Evolutionary conservation across 2,888 invertebrate species (phyloP), one percentile per base, ranked within the genome.

Genomic region (Ophion ellenae): DNA sequence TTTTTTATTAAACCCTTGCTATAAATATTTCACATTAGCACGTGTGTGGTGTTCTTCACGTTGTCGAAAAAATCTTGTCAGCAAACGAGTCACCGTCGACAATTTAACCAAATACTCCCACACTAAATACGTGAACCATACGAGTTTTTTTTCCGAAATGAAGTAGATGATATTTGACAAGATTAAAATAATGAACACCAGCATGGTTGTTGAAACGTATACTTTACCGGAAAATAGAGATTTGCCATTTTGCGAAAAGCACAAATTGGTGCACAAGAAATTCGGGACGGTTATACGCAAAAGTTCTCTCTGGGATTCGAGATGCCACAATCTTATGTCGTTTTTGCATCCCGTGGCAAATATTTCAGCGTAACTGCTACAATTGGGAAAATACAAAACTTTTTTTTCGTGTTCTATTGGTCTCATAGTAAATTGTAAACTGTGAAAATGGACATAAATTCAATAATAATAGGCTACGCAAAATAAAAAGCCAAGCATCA

Each of bases 261-360:
- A 95, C 36, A 98, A 95, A 66, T 96, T 95, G 11, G 97, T 96
- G 92, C 98, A 98, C 4, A 96, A 96, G 93, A 98, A 98, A 94
- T 99, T 99, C n/a, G 97, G 97, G 24, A 98, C 97, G 86, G 96
- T 95, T 87, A 98, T 97, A 59, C 99, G 95, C 32, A 98, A 95
- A 86, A 98, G 94, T 94, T 99, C 99, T 91, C 96, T 96, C 90
- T 96, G 96, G 0, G 96, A 96, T 64, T 94, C 95, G 74, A 97
- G 94, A 88, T 97, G 97, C 99, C 99, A 99, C 85, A 99, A 96
- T 81, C 99, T 96, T 74, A 99, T 97, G 90, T 97, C 97, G 90
- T 98, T 96, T 90, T 96, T 96, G 79, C 98, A 97, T 61, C 97
- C 97, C 0, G 98, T 98, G 61, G 98, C 98, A 94, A 99, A 98